A percentile compares a stretch with the other conserved stretches of the same genome.
Conservation (phyloP, 2,888 invertebrate genomes). For the Acanthosoma haemorrhoidale region DNA sequence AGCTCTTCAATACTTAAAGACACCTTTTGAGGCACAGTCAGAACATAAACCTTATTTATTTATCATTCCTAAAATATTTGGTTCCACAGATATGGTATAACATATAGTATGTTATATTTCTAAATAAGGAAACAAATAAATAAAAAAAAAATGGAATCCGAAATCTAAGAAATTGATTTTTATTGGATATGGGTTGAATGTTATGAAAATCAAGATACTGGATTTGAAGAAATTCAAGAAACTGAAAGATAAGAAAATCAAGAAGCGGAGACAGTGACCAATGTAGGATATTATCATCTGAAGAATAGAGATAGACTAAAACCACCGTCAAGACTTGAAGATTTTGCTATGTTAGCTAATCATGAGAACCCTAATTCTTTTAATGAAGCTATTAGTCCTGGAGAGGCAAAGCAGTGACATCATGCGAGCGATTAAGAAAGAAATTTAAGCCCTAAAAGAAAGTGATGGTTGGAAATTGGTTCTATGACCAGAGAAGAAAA, state of each 20-base stretch:
- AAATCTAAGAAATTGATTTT: slow-evolving; percentile 15
- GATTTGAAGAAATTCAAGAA: background rate
- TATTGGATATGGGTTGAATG: slow-evolving; percentile 13
- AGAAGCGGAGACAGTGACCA: background rate
- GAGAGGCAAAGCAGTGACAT: slow-evolving; percentile 34
- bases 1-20: background rate
- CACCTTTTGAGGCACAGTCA: slow-evolving; percentile 13
- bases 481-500: background rate
- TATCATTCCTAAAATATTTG: slow-evolving; percentile 11
- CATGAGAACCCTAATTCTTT: slow-evolving; percentile 1
- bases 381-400: background rate
- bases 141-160: slow-evolving; percentile 17
- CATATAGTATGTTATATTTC: no score
- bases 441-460: slow-evolving; percentile 38
- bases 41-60: background rate
- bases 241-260: background rate
- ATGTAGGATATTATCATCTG: background rate
- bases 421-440: slow-evolving; percentile 41
- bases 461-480: slow-evolving; percentile 21
- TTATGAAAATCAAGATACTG: no score
- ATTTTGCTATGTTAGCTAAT: slow-evolving; percentile 9
- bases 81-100: background rate
- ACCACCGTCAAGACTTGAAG: background rate
- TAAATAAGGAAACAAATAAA: slow-evolving; percentile 18
- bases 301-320: background rate